Evolutionary conservation across 1,140 invertebrate genomes (phyloP), one percentile per base, ranked within the genome.

Genomic region (Brachionus paranguensis): DNA sequence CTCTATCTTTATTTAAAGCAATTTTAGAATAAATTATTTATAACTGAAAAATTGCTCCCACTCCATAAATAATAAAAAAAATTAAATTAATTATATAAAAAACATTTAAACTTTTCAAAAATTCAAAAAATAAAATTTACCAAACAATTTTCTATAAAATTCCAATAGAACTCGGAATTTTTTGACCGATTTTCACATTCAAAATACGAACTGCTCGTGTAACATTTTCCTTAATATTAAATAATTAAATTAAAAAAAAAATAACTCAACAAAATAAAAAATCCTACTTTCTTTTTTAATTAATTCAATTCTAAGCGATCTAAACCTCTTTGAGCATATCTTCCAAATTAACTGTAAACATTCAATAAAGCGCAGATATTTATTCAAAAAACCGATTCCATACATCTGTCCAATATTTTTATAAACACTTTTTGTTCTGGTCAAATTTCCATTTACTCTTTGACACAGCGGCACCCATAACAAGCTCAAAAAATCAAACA

Each of bases 391-490:
- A 14, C 17, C 11, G 14, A 14, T 27, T 37, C 72, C 72, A 76
- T 47, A 76, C 47, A 24, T 47, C 24, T 76, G 72, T 14, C 43
- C 20, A 24, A 76, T 76, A 76, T 76, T 50, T 50, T 76, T 76
- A 29, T 50, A 76, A 14, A 76, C 72, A 76, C 43, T 27, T 29
- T 76, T 76, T 76, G 43, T 50, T 29, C 4, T 29, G 8, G 43
- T 76, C 27, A 76, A 50, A 76, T 50, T 76, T 3, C 72, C 72
- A 50, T 76, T 76, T 10, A 76, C 20, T 14, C 72, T 14, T 17
- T 76, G 72, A 50, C 72, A 76, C 41, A 76, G 50, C 4, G 72
- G 20, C 17, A 76, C 17, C 72, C 72, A 76, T 33, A 76, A 33
- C 20, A 20, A 3, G 7, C 43, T 47, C 20, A 76, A 37, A 76